These are phyloP conservation scores for Dermochelys coriacea DNA, from an alignment of 2,797 vertebrate genomes.

Conservation along the genomic window DNA sequence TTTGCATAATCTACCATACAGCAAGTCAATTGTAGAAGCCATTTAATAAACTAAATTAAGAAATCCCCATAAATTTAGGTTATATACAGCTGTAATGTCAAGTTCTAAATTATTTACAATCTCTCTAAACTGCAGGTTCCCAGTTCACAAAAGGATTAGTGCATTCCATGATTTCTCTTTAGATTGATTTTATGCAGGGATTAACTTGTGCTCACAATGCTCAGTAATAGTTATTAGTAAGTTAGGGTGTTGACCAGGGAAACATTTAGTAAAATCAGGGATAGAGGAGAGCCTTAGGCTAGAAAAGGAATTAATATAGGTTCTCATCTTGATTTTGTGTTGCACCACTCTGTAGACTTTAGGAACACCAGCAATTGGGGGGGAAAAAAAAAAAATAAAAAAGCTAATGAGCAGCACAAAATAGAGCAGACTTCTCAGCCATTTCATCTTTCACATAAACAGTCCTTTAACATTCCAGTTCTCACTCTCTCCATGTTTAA, in stretches of 20 bases:
- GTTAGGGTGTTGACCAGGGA: constrained; percentile 9
- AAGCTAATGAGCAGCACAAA: neutral
- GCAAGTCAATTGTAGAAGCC: constrained; percentile 65
- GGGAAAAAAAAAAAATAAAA: neutral
- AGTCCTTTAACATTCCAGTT: neutral
- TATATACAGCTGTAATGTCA: constrained; percentile 70
- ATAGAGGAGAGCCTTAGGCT: constrained; percentile 1
- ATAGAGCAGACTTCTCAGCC: neutral
- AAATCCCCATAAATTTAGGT: constrained; percentile 63
- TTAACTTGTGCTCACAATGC: constrained; percentile 23
- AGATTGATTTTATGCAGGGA: constrained; percentile 39
- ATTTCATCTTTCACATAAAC: neutral
- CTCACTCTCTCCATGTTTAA: neutral
- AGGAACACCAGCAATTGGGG: neutral
- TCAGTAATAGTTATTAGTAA: constrained; percentile 29
- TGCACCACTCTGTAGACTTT: neutral
- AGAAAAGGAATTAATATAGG: neutral
- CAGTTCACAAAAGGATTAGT: constrained; percentile 68
- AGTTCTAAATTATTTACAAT: constrained; percentile 76
- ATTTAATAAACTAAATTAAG: constrained; percentile 71
- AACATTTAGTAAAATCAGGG: neutral
- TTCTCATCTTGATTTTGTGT: neutral
- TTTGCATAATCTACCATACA: constrained; percentile 68
- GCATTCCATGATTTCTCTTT: constrained; percentile 65
- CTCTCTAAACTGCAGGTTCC: constrained; percentile 60